Evolutionary conservation across 1,140 invertebrate genomes (phyloP), one percentile per base, ranked within the genome.

Genomic region (Drosophila watanabei): DNA sequence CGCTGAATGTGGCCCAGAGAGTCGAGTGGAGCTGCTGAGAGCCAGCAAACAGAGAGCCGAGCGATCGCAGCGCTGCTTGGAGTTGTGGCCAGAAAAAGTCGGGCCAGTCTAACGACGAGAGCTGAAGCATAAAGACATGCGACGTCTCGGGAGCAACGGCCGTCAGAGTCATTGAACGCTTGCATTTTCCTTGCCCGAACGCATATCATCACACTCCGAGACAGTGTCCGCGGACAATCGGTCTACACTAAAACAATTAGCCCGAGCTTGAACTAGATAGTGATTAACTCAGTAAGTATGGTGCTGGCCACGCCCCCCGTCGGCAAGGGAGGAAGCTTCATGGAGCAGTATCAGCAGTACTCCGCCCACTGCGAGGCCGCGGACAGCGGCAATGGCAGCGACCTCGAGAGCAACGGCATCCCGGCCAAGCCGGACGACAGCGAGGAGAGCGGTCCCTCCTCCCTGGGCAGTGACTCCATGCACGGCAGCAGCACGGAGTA

Each of bases 351-450:
- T 41, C 81, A 89, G 32, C 80, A 89, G 65, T 89, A 89, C 39
- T 75, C 85, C 51, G 80, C 96, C 45, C 96, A 96, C 4, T 95
- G 95, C 81, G 96, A 97, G 70, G 97, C 96, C 2, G 87, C 97
- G 70, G 97, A 97, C 93, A 97, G 96, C 61, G 97, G 97, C 24
- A 97, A 96, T 18, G 97, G 97, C 93, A 97, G 96, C 87, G 97
- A 97, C 88, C 93, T 97, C 58, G 97, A 97, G 83, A 91, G 91
- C 75, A 90, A 90, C 93, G 66, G 93, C 92, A 60, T 90, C 93
- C 76, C 78, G 58, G 18, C 93, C 92, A 54, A 89, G 94, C 51
- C 93, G 94, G 80, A 89, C n/a, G 93, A 94, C 75, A 92, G 91
- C 49, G 93, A 92, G 66, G 91, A 91, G 78, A 92, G 85, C 41